These are phyloP conservation scores for Pherbina coryleti DNA, from an alignment of 2,888 invertebrate genomes.

Conservation along the genomic window DNA sequence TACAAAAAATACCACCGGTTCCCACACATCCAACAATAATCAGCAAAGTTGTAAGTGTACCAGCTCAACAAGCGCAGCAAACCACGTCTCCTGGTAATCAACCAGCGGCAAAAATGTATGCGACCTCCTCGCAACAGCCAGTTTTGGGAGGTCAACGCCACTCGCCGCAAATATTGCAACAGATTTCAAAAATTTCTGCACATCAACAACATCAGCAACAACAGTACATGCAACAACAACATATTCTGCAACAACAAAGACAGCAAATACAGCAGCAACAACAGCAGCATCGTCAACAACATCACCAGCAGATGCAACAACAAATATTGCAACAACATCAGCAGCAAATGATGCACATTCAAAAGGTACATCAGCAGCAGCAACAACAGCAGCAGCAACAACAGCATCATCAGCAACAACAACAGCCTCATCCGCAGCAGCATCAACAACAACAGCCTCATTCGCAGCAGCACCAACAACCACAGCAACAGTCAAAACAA, in stretches of 20 bases:
- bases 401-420: slow-evolving; percentile 43
- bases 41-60: slow-evolving; percentile 65
- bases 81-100: slow-evolving; percentile 51
- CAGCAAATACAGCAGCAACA: slow-evolving; percentile 65
- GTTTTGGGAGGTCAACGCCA: slow-evolving; percentile 41
- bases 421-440: slow-evolving; percentile 44
- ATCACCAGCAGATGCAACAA: slow-evolving; percentile 45
- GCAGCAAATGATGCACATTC: slow-evolving; percentile 40
- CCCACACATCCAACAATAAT: slow-evolving; percentile 63
- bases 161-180: slow-evolving; percentile 48
- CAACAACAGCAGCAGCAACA: slow-evolving; percentile 51
- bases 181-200: slow-evolving; percentile 58
- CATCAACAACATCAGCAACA: slow-evolving; percentile 57
- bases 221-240: slow-evolving; percentile 53
- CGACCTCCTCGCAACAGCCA: slow-evolving; percentile 39
- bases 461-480: slow-evolving; percentile 53
- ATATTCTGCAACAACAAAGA: slow-evolving; percentile 56
- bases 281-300: slow-evolving; percentile 53
- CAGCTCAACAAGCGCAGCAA: slow-evolving; percentile 63
- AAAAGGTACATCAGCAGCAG: slow-evolving; percentile 48
- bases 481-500: slow-evolving; percentile 46
- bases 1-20: slow-evolving; percentile 61
- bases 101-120: slow-evolving; percentile 37
- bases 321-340: slow-evolving; percentile 40
- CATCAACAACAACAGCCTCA: slow-evolving; percentile 55